Evolutionary conservation across 2,797 vertebrate genomes (phyloP).

Genomic region (Channallabes apus): DNA sequence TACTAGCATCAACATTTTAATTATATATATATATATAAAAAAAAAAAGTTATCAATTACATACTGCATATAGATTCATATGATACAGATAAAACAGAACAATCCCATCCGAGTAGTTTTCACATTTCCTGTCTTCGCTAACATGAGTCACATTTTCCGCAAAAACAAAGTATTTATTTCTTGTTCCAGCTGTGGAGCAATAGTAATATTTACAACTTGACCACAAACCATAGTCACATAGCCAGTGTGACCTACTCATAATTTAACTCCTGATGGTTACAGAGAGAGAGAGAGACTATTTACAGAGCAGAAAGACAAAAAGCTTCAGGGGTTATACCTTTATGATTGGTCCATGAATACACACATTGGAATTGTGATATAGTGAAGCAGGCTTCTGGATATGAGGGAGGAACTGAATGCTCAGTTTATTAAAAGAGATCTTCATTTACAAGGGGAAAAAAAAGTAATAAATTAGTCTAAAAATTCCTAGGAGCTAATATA

Average conservation of each 20-base stretch:
- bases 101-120: constrained; percentile 74
- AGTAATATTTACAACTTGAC: constrained; percentile 84
- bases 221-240: constrained; percentile 80
- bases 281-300: constrained; percentile 64
- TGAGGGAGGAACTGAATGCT: constrained; percentile 28
- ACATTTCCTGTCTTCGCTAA: constrained; percentile 75
- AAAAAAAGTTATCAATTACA: constrained; percentile 71
- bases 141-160: constrained; percentile 80
- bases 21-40: constrained; percentile 45
- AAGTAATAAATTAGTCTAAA: constrained; percentile 67
- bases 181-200: constrained; percentile 76
- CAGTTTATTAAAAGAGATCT: constrained; percentile 61
- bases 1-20: constrained; percentile 45
- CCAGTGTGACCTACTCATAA: constrained; percentile 79
- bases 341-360: constrained; percentile 40
- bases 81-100: constrained; percentile 76
- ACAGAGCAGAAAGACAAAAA: constrained; percentile 65
- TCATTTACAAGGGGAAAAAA: constrained; percentile 54
- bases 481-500: constrained; percentile 53
- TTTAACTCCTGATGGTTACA: constrained; percentile 61
- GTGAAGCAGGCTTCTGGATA: constrained; percentile 23
- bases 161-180: constrained; percentile 62
- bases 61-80: constrained; percentile 76
- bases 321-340: constrained; percentile 33
- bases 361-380: constrained; percentile 32